A percentile compares a stretch with the other conserved stretches of the same genome.
These are phyloP conservation scores for Melanerpes aurifrons DNA, from an alignment of 2,113 vertebrate species.

Conservation along the genomic window DNA sequence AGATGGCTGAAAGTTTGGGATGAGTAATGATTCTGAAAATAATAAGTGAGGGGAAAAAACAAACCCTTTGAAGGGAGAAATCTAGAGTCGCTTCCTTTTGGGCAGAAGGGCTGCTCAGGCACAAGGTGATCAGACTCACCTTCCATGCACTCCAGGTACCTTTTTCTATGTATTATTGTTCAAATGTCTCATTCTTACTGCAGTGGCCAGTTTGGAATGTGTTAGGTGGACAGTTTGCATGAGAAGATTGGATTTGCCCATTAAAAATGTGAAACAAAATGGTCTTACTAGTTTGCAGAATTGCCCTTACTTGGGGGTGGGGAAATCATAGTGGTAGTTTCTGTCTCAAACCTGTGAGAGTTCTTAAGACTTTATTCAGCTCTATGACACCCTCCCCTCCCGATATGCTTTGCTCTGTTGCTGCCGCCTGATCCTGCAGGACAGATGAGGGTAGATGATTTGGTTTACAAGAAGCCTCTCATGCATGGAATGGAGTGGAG, in stretches of 20 bases:
- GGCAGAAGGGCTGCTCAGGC: not conserved
- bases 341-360: not conserved
- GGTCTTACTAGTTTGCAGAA: not conserved
- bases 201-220: not conserved
- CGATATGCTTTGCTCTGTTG: not conserved
- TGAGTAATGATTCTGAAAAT: not conserved
- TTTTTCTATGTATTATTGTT: not conserved
- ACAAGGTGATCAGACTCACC: not conserved
- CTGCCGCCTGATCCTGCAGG: not conserved
- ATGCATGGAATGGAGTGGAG: no score
- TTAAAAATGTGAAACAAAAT: not conserved
- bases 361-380: not conserved
- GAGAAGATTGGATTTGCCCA: not conserved
- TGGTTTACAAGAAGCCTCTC: slow-evolving; percentile 8
- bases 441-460: not conserved
- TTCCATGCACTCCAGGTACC: not conserved
- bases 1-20: not conserved
- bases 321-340: not conserved
- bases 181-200: not conserved
- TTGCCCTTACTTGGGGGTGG: not conserved
- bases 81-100: not conserved
- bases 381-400: not conserved
- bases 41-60: not conserved
- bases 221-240: not conserved
- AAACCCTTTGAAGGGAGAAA: not conserved